Evolutionary conservation across 1,140 invertebrate genomes (phyloP).

Genomic region (Calephelis virginiensis): DNA sequence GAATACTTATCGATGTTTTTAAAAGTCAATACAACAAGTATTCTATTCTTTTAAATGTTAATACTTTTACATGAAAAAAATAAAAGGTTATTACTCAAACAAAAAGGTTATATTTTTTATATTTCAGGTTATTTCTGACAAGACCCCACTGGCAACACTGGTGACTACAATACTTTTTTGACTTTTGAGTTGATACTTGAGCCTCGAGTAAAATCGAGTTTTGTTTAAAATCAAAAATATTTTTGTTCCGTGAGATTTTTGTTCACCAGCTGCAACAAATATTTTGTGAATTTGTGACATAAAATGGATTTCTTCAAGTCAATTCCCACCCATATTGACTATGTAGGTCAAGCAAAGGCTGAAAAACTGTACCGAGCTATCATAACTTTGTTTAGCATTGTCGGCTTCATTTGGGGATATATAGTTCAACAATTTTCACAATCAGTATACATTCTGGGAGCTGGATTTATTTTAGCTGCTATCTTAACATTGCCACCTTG

Average conservation of each 20-base stretch:
- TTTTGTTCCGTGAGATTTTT: neutral
- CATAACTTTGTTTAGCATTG: constrained; percentile 91
- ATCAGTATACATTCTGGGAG: constrained; percentile 94
- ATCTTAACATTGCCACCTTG: constrained; percentile 93
- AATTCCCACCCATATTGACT: constrained; percentile 83
- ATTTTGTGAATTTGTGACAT: constrained; percentile 12
- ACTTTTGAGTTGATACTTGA: too few species aligned
- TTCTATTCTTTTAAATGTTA: too few species aligned
- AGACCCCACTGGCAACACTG: too few species aligned
- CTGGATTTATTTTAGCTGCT: constrained; percentile 91
- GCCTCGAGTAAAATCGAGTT: neutral
- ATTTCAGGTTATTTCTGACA: too few species aligned
- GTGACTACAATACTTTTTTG: too few species aligned
- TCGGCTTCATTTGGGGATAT: constrained; percentile 95
- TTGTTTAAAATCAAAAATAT: neutral
- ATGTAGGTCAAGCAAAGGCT: constrained; percentile 92
- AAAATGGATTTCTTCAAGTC: constrained; percentile 73
- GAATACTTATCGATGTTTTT: too few species aligned
- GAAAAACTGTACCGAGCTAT: constrained; percentile 93
- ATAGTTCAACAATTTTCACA: constrained; percentile 97
- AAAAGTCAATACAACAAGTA: too few species aligned
- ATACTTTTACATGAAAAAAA: too few species aligned
- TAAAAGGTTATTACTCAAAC: too few species aligned
- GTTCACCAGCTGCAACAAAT: neutral
- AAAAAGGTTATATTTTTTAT: too few species aligned